A percentile compares a stretch with the other conserved stretches of the same genome.
Conservation (phyloP, 2,888 invertebrate genomes). For the Zygaena filipendulae region DNA sequence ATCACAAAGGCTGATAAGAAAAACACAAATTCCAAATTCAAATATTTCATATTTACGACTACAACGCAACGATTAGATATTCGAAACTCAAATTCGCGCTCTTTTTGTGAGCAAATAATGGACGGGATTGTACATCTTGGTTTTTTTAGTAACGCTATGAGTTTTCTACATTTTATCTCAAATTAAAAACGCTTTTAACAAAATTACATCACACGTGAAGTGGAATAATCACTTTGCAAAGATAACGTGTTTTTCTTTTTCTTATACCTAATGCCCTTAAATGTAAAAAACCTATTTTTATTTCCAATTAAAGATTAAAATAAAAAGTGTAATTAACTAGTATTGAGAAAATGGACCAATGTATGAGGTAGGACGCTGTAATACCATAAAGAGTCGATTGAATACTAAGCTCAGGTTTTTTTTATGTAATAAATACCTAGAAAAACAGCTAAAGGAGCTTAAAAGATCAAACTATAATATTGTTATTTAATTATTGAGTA, state of each 20-base stretch:
- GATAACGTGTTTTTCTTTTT: no score
- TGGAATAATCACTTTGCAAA: no score
- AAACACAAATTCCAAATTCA: no score
- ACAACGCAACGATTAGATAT: no score
- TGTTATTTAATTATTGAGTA: constrained; percentile 69
- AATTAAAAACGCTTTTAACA: constrained; percentile 53
- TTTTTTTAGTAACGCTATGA: no score
- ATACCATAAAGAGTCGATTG: constrained; percentile 30
- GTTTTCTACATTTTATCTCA: no score
- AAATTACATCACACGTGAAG: constrained; percentile 56
- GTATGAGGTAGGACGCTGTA: constrained; percentile 44
- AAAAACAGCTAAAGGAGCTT: constrained; percentile 47
- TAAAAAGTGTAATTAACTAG: no score
- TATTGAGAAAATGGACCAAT: constrained; percentile 61
- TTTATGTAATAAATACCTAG: constrained; percentile 26
- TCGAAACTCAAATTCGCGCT: no score
- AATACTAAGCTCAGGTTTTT: constrained; percentile 50
- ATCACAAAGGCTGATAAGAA: no score
- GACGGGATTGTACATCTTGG: no score
- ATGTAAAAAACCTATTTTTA: constrained; percentile 26
- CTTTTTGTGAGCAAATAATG: no score
- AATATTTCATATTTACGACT: no score
- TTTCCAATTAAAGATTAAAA: constrained; percentile 29
- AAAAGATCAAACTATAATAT: constrained; percentile 67
- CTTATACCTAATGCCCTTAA: constrained; percentile 35